Evolutionary conservation across 2,113 vertebrate genomes (phyloP).

Genomic region (Hippoglossus stenolepis): DNA sequence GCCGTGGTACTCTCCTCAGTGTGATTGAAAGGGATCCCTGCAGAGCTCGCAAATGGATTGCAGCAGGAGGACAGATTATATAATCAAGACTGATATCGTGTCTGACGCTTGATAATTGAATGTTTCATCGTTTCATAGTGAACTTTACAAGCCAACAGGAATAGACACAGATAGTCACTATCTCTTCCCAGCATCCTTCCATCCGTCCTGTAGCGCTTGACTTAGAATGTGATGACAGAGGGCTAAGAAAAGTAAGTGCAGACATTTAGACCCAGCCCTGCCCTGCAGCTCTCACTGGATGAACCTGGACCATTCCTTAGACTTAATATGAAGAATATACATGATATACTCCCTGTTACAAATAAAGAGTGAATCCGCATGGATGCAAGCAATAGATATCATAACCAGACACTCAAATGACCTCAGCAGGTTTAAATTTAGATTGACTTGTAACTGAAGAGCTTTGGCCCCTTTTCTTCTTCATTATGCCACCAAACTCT

Average conservation of each 20-base stretch:
- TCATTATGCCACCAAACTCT: no score
- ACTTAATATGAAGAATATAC: background rate
- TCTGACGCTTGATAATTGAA: constrained; percentile 5
- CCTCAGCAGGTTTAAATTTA: no score
- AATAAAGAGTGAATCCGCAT: no score
- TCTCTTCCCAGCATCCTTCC: background rate
- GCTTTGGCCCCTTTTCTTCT: no score
- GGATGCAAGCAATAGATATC: no score
- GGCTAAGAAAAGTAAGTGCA: no score
- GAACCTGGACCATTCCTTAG: background rate
- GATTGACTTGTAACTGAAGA: no score
- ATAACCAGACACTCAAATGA: no score
- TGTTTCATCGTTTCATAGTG: background rate
- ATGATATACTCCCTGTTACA: background rate
- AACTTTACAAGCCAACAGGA: background rate
- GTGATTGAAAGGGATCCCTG: constrained; percentile 12
- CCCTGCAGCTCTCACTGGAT: background rate
- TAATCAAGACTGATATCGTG: constrained; percentile 6
- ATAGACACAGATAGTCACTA: background rate
- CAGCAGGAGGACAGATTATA: constrained; percentile 29
- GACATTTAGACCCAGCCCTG: no score
- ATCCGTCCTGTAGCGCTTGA: background rate
- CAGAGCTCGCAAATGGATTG: constrained; percentile 22
- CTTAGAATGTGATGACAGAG: background rate
- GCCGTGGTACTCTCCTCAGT: background rate